A percentile compares a stretch with the other conserved stretches of the same genome.
Evolutionary conservation across 1,140 invertebrate genomes (phyloP).

Genomic region (Ceratosolen solmsi): DNA sequence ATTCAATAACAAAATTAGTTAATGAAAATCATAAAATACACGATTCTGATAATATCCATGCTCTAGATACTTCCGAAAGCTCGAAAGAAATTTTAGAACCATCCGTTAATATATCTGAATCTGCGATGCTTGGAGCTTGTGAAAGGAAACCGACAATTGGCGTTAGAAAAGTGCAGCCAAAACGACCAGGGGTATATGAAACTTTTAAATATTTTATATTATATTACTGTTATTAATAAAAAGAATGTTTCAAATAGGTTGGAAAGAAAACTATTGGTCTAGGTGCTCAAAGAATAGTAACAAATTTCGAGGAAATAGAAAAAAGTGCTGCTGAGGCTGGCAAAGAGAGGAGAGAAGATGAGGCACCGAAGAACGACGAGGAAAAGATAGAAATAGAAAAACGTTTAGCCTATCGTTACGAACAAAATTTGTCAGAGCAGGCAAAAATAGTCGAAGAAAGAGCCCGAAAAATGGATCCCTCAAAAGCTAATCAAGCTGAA

Average conservation of each 20-base stretch:
- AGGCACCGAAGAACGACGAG: slow-evolving; percentile 66
- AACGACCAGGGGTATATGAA: slow-evolving; percentile 78
- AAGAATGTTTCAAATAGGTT: slow-evolving; percentile 73
- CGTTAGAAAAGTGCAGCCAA: slow-evolving; percentile 78
- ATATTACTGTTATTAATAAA: background rate
- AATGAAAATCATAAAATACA: slow-evolving; percentile 46
- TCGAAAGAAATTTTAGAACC: slow-evolving; percentile 59
- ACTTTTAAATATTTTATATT: slow-evolving; percentile 36
- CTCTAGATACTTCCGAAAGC: slow-evolving; percentile 39
- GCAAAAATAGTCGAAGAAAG: slow-evolving; percentile 87
- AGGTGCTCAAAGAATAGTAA: slow-evolving; percentile 96
- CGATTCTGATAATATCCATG: slow-evolving; percentile 45
- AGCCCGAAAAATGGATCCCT: slow-evolving; percentile 84
- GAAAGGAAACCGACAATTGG: slow-evolving; percentile 83
- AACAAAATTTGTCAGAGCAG: slow-evolving; percentile 84
- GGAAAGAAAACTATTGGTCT: slow-evolving; percentile 89
- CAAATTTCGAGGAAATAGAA: slow-evolving; percentile 97
- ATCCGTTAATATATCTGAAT: slow-evolving; percentile 66
- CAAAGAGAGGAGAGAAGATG: slow-evolving; percentile 80
- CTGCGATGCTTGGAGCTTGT: slow-evolving; percentile 61
- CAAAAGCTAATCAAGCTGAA: slow-evolving; percentile 91
- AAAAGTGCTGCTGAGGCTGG: slow-evolving; percentile 85
- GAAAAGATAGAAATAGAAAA: slow-evolving; percentile 77
- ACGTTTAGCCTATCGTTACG: slow-evolving; percentile 84
- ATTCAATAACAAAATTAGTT: slow-evolving; percentile 49